phyloP scores from a whole-genome alignment of 30 jellyfish, hydroid and myxozoan genomes.

The Aurelia sp. region DNA sequence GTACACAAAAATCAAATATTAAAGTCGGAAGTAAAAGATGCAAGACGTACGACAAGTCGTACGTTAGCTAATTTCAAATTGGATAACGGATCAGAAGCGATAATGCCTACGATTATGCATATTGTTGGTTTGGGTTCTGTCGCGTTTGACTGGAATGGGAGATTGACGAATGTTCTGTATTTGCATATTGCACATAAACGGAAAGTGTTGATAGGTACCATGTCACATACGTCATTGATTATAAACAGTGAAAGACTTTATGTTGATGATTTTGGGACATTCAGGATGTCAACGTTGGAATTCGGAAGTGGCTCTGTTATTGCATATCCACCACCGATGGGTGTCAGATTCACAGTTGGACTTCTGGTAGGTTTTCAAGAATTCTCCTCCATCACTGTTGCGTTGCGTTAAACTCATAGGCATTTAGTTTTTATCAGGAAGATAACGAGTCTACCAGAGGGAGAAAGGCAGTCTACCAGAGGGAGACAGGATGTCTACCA shows the following conservation, averaged over 20 bases:
- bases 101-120: conserved; percentile 71
- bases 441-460: too few relatives aligned
- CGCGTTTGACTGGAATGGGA: conserved; percentile 71
- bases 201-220: conserved; percentile 54
- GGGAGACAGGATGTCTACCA: too few relatives aligned
- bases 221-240: conserved; percentile 71
- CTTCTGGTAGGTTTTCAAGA: conserved; percentile 38
- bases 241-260: conserved; percentile 49
- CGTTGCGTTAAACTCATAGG: too few relatives aligned
- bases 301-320: conserved; percentile 70
- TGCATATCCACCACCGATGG: conserved; percentile 80
- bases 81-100: conserved; percentile 67
- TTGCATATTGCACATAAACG: conserved; percentile 63
- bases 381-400: too few relatives aligned
- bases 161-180: conserved; percentile 54
- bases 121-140: conserved; percentile 58
- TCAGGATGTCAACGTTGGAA: conserved; percentile 60
- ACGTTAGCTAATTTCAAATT: conserved; percentile 61
- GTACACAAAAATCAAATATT: conserved; percentile 61
- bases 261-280: conserved; percentile 47
- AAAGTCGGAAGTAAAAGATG: conserved; percentile 61
- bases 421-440: too few relatives aligned
- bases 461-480: too few relatives aligned
- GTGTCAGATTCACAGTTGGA: conserved; percentile 68
- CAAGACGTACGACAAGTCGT: conserved; percentile 62